These are phyloP conservation scores for Pimpla rufipes DNA, from an alignment of 2,888 invertebrate species.

Conservation along the genomic window DNA sequence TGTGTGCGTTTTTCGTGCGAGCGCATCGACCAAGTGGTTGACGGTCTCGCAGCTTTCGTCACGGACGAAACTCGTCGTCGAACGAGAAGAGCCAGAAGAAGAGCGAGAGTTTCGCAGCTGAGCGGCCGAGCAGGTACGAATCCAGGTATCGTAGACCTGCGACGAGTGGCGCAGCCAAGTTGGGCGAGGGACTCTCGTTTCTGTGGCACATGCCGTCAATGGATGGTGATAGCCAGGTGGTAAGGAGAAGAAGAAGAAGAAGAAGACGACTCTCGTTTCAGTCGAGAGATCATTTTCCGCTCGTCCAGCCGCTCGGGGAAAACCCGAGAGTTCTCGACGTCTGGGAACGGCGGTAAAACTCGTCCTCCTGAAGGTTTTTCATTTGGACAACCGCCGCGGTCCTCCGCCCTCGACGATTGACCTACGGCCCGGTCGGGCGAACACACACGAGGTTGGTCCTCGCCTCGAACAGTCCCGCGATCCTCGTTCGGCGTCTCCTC, in stretches of 20 bases:
- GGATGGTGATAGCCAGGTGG: no score
- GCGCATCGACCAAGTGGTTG: neutral
- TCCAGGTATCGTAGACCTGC: neutral
- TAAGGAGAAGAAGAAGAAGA: no score
- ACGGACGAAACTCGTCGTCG: neutral
- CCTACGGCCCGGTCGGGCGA: slow-evolving; percentile 10
- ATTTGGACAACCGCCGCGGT: neutral
- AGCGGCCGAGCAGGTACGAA: slow-evolving; percentile 55
- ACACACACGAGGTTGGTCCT: no score
- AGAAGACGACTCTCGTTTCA: no score
- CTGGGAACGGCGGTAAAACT: neutral
- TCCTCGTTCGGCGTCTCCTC: slow-evolving; percentile 8
- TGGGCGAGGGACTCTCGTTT: slow-evolving; percentile 18
- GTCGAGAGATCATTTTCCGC: slow-evolving; percentile 32
- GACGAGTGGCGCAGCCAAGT: slow-evolving; percentile 17
- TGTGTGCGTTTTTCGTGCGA: neutral
- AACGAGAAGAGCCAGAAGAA: slow-evolving; percentile 1
- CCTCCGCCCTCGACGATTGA: slow-evolving; percentile 19
- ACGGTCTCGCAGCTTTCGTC: slow-evolving; percentile 24
- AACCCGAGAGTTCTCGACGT: neutral
- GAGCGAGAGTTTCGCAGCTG: neutral
- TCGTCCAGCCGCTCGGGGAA: slow-evolving; percentile 3
- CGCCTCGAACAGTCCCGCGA: neutral
- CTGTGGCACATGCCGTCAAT: no score
- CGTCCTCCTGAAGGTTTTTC: neutral